A percentile compares a stretch with the other conserved stretches of the same genome.
These are phyloP conservation scores for Paralvinella palmiformis DNA, from an alignment of 1,140 invertebrate species.

Conservation along the genomic window DNA sequence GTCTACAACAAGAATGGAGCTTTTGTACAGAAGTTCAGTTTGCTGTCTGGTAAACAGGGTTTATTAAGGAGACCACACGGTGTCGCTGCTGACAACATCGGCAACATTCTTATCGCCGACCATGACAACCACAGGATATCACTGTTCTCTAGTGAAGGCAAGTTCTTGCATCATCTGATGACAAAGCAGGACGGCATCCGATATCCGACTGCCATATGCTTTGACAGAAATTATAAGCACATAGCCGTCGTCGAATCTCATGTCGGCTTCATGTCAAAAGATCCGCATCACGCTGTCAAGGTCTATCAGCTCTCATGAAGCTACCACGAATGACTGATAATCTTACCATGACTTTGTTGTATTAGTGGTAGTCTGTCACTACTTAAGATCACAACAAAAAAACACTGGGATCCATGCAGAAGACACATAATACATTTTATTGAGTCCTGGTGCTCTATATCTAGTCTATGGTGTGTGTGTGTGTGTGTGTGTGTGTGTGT, in stretches of 20 bases:
- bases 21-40: constrained; percentile 1
- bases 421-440: not conserved
- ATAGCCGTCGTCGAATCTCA: constrained; percentile 12
- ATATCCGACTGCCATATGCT: not conserved
- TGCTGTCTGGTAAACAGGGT: not conserved
- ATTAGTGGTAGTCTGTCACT: not conserved
- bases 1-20: constrained; percentile 14
- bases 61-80: constrained; percentile 12
- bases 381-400: not conserved
- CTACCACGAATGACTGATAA: too few species aligned
- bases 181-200: constrained; percentile 11
- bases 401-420: not conserved
- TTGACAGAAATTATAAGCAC: not conserved
- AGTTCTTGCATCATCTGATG: constrained; percentile 2
- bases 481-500: not conserved
- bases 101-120: constrained; percentile 13
- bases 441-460: not conserved
- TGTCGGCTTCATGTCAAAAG: constrained; percentile 9
- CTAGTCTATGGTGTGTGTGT: not conserved
- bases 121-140: constrained; percentile 14
- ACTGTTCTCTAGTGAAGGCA: constrained; percentile 2
- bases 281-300: constrained; percentile 11
- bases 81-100: constrained; percentile 3
- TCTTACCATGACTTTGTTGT: not conserved
- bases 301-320: constrained; percentile 4